Conservation (phyloP, 2,113 vertebrate genomes). For the Serilophus lunatus region DNA sequence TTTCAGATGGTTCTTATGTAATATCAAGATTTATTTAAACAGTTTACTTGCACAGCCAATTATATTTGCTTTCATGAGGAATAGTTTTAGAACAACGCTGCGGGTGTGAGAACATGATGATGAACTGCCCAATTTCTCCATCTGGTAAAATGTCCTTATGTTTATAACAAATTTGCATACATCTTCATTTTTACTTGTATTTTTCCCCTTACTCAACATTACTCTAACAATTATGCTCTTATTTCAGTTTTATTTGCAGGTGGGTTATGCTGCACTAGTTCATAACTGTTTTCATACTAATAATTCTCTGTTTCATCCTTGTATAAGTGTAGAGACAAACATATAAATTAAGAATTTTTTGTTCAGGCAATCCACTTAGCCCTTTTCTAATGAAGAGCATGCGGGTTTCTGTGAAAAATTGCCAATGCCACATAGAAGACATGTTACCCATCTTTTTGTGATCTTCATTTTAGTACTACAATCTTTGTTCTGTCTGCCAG, state of each 20-base stretch:
- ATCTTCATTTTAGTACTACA: neutral
- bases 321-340: neutral
- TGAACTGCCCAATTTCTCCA: conserved; percentile 66
- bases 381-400: neutral
- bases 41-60: conserved; percentile 33
- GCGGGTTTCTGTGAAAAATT: neutral
- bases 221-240: neutral
- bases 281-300: neutral
- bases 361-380: neutral
- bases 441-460: neutral
- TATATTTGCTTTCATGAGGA: conserved; percentile 57
- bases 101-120: conserved; percentile 65
- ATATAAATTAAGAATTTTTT: neutral
- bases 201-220: neutral
- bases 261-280: neutral
- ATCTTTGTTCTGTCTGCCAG: neutral
- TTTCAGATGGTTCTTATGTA: conserved; percentile 47
- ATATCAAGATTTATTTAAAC: conserved; percentile 32
- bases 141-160: conserved; percentile 63
- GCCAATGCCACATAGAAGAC: neutral
- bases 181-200: conserved; percentile 7
- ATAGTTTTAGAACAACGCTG: conserved; percentile 66
- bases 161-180: conserved; percentile 40
- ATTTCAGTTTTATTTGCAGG: neutral
- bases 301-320: neutral